Conservation (phyloP, 2,113 vertebrate species). For the Ophiodon elongatus region DNA sequence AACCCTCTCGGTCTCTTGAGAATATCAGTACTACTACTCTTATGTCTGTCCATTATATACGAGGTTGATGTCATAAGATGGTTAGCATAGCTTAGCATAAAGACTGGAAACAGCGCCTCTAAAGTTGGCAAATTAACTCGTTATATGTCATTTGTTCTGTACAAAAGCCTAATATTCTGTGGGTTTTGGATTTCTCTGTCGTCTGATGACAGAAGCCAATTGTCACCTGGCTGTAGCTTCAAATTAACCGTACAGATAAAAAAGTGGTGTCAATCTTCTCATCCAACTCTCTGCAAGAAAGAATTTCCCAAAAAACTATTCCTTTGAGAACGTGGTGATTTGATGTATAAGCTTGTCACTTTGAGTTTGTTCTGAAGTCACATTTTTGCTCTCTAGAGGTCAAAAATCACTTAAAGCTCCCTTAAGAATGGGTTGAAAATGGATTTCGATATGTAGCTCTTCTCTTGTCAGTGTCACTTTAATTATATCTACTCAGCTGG, state of each 20-base stretch:
- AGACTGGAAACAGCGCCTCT: background rate
- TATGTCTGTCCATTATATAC: background rate
- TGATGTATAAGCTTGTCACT: background rate
- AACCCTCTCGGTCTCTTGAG: background rate
- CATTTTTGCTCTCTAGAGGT: background rate
- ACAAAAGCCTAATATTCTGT: background rate
- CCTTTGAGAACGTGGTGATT: background rate
- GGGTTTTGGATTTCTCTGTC: background rate
- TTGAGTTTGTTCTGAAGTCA: background rate
- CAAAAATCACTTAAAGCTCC: background rate
- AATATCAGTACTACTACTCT: background rate
- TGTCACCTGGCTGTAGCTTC: background rate
- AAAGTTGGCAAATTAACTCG: background rate
- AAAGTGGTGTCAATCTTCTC: background rate
- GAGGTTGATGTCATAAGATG: background rate
- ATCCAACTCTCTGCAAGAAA: background rate
- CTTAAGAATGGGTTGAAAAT: constrained; percentile 12
- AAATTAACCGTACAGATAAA: background rate
- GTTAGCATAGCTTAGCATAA: background rate
- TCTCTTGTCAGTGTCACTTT: constrained; percentile 25
- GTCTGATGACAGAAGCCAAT: background rate
- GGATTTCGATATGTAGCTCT: constrained; percentile 5
- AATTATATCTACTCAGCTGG: constrained; percentile 1
- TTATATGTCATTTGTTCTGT: background rate
- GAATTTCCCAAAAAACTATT: background rate